These are phyloP conservation scores for Escarpia spicata DNA, from an alignment of 2,888 invertebrate genomes.

Conservation along the genomic window DNA sequence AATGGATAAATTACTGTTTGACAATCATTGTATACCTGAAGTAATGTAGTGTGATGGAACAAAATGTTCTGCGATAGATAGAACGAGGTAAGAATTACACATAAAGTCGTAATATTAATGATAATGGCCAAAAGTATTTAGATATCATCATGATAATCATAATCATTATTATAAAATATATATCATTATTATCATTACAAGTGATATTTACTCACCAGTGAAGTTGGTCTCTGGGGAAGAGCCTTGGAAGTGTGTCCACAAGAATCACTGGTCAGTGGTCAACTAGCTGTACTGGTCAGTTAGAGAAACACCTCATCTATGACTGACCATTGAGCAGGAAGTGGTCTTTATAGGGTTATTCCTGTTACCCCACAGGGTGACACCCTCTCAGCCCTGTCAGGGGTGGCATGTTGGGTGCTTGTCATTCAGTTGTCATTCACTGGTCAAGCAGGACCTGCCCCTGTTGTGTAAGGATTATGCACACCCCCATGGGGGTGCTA, in stretches of 20 bases:
- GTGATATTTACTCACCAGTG: not conserved
- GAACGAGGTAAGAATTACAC: too few species aligned
- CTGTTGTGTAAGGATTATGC: constrained; percentile 3
- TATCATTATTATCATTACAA: not conserved
- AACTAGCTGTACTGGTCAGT: constrained; percentile 7
- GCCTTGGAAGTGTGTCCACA: not conserved
- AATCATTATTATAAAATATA: too few species aligned
- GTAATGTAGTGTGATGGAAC: too few species aligned
- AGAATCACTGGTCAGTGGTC: not conserved
- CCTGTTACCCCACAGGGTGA: not conserved
- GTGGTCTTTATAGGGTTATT: not conserved
- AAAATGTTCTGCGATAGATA: too few species aligned
- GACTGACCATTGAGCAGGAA: not conserved
- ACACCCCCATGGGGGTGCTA: not conserved
- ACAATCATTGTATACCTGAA: too few species aligned
- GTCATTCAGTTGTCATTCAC: not conserved
- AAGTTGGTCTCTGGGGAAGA: not conserved
- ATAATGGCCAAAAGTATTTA: not conserved
- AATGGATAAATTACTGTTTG: too few species aligned
- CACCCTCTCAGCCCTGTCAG: not conserved
- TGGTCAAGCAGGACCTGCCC: constrained; percentile 6
- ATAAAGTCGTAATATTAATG: too few species aligned
- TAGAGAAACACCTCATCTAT: not conserved
- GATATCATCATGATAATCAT: not conserved
- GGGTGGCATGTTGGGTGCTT: not conserved